phyloP scores from a whole-genome alignment of 2,888 invertebrate species.

The Carpatolechia fugitivella region DNA sequence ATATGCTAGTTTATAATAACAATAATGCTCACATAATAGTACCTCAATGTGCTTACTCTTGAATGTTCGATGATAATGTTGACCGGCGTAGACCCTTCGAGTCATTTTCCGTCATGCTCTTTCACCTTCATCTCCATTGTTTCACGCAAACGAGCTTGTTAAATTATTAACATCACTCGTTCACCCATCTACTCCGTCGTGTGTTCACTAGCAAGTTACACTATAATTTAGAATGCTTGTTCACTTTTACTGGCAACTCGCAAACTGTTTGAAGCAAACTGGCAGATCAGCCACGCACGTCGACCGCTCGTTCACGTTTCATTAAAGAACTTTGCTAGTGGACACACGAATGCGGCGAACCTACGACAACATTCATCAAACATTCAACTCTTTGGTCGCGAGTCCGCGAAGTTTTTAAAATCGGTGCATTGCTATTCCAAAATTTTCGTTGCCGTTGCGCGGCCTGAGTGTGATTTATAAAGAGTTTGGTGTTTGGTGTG shows the following conservation, averaged over 20 bases:
- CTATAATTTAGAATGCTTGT: conserved; percentile 11
- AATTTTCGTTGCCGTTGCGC: conserved; percentile 42
- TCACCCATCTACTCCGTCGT: conserved; percentile 33
- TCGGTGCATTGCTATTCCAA: conserved; percentile 54
- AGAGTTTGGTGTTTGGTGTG: conserved; percentile 82
- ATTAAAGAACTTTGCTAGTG: conserved; percentile 12
- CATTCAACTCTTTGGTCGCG: conserved; percentile 77
- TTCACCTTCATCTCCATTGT: conserved; percentile 1
- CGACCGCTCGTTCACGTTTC: not conserved
- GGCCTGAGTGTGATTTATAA: conserved; percentile 49
- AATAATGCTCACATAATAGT: not conserved
- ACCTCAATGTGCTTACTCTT: conserved; percentile 30
- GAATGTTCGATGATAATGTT: conserved; percentile 78
- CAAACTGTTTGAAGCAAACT: not conserved
- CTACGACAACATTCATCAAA: conserved; percentile 77
- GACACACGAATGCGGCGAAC: conserved; percentile 30
- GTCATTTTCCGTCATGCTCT: conserved; percentile 14
- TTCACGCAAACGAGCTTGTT: not conserved
- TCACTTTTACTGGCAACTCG: not conserved
- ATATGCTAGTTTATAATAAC: conserved; percentile 16
- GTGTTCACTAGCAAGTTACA: conserved; percentile 17
- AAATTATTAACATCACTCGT: conserved; percentile 8
- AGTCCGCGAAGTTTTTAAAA: conserved; percentile 58
- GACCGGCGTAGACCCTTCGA: conserved; percentile 42
- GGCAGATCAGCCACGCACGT: not conserved